Base-by-base conservation (phyloP, 2,113 vertebrate species). In the Zingel zingel region DNA sequence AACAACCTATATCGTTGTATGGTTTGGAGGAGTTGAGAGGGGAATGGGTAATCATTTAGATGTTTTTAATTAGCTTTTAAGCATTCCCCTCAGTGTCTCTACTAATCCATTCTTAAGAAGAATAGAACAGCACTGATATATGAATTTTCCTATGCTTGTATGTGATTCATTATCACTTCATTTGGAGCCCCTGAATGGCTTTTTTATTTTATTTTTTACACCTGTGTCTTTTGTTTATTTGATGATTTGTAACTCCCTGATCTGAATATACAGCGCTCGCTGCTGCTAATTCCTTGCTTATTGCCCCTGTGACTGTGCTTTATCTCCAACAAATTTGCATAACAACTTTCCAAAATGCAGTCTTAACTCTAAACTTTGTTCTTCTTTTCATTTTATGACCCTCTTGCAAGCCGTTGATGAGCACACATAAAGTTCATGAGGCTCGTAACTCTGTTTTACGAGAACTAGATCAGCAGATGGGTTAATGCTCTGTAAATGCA, bases 401-500 rank as follows among this genome's bases (percentile, higher is more conserved):
- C 74, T 90, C 85, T 83, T 75, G 72, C 74, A 91, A 81, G 79
- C 77, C 77, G 54, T 80, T 80, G 64, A 88, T 83, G 84, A 83
- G 81, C 39, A 65, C 59, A 84, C 79, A 79, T 84, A 85, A 85
- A 82, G 84, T 92, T 77, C 78, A 91, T 36, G 57, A 78, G 74
- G 69, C 83, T 69, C 81, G 33, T 92, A 90, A 91, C 81, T 88
- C 73, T 89, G 53, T 33, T 91, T 91, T 86, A 88, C 16, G 51
- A 64, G 80, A 81, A 70, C 74, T 25, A 79, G 65, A 84, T 84
- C 81, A 85, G 86, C 83, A 91, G 89, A 89, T 87, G 84, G 81
- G 89, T 86, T 89, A 80, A 92, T 73, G 86, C 88, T 85, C 56
- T 69, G 51, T 64, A 86, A 92, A 93, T 85, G 81, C 76, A 59